Conservation (phyloP, 2,797 vertebrate genomes). For the Helicolenus hilgendorfi region DNA sequence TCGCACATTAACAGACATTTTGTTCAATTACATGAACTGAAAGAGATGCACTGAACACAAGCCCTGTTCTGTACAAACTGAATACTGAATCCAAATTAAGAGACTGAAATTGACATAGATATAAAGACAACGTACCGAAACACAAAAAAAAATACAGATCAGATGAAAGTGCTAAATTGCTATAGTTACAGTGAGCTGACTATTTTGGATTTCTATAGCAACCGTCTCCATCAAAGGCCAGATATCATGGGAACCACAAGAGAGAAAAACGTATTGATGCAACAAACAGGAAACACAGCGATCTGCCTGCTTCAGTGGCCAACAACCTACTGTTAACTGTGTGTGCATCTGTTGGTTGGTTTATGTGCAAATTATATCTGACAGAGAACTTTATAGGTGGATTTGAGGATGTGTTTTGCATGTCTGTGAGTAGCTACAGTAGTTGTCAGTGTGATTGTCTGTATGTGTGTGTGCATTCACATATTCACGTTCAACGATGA, state of each 20-base stretch:
- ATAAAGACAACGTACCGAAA: background rate
- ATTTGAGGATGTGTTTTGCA: background rate
- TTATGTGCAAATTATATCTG: background rate
- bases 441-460: background rate
- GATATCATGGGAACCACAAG: slow-evolving; percentile 5
- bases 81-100: background rate
- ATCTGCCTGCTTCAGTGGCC: background rate
- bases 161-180: background rate
- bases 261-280: slow-evolving; percentile 16
- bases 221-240: background rate
- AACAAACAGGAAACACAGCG: background rate
- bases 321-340: background rate
- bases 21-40: background rate
- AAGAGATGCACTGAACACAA: background rate
- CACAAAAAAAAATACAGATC: background rate
- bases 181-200: background rate
- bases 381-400: background rate
- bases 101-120: background rate
- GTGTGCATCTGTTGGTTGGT: background rate
- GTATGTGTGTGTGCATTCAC: background rate
- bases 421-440: background rate
- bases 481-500: background rate
- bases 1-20: background rate
- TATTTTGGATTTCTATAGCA: slow-evolving; percentile 9
- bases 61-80: background rate